phyloP scores from a whole-genome alignment of 2,797 vertebrate genomes.

The Ctenochaetus hawaiiensis region DNA sequence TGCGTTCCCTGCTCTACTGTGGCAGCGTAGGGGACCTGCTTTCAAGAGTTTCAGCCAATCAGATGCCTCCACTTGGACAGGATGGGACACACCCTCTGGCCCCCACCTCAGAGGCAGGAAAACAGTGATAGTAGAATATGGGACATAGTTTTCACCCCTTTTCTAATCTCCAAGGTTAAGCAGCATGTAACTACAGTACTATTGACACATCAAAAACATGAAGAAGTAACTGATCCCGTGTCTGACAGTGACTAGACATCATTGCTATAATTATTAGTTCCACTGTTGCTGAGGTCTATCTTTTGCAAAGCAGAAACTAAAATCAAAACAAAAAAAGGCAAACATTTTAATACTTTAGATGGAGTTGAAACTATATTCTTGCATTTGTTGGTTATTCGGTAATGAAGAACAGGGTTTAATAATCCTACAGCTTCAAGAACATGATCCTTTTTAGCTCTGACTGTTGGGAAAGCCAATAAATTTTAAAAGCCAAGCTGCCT shows the following conservation, averaged over 20 bases:
- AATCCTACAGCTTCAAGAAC: conserved; percentile 11
- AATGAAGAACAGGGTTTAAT: background rate
- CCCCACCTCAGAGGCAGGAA: conserved; percentile 42
- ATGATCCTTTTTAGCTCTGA: background rate
- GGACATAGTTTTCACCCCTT: background rate
- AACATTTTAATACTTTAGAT: background rate
- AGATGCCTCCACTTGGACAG: conserved; percentile 49
- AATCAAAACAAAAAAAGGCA: background rate
- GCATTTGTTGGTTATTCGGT: too few species aligned
- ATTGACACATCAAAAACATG: background rate
- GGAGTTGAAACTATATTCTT: background rate
- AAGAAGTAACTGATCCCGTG: too few species aligned
- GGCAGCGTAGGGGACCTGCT: conserved; percentile 82
- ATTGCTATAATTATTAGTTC: too few species aligned
- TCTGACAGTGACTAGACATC: too few species aligned
- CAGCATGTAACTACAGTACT: background rate
- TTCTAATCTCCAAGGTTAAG: background rate
- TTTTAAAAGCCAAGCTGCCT: background rate
- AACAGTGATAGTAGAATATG: conserved; percentile 53
- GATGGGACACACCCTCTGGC: conserved; percentile 49
- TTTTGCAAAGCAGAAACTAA: background rate
- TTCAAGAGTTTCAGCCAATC: conserved; percentile 69
- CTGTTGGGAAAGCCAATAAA: background rate
- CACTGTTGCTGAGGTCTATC: too few species aligned
- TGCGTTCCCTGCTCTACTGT: conserved; percentile 90